These are phyloP conservation scores for Cygnus atratus DNA, from an alignment of 2,113 vertebrate genomes.

Conservation along the genomic window DNA sequence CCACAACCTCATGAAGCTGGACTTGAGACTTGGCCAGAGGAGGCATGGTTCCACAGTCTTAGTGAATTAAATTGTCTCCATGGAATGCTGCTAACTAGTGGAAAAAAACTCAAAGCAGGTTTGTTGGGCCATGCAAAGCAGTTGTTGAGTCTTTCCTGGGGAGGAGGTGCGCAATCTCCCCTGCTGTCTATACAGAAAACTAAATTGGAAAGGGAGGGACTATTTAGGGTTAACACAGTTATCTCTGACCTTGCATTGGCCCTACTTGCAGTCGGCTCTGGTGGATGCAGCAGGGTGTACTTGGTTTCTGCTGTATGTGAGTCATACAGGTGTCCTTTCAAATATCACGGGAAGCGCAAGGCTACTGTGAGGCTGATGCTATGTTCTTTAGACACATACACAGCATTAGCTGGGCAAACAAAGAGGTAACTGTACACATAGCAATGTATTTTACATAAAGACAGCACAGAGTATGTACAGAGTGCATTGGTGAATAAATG, in stretches of 20 bases:
- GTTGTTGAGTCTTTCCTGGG: not conserved
- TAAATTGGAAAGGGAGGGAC: not conserved
- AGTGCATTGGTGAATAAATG: not conserved
- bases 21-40: not conserved
- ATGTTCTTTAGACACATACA: not conserved
- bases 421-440: not conserved
- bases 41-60: not conserved
- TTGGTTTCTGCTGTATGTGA: not conserved
- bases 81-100: not conserved
- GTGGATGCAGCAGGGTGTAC: not conserved
- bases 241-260: not conserved
- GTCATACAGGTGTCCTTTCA: not conserved
- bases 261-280: accelerated
- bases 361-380: not conserved
- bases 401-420: not conserved
- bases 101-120: not conserved
- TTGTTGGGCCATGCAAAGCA: not conserved
- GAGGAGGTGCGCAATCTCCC: not conserved
- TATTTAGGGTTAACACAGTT: not conserved
- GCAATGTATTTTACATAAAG: not conserved
- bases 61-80: not conserved
- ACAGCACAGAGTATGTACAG: not conserved
- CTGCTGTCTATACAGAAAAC: not conserved
- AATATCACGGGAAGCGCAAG: not conserved
- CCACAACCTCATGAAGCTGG: not conserved